Evolutionary conservation across 2,113 vertebrate genomes (phyloP), one percentile per base, ranked within the genome.

Genomic region (Pachycephala philippinensis): DNA sequence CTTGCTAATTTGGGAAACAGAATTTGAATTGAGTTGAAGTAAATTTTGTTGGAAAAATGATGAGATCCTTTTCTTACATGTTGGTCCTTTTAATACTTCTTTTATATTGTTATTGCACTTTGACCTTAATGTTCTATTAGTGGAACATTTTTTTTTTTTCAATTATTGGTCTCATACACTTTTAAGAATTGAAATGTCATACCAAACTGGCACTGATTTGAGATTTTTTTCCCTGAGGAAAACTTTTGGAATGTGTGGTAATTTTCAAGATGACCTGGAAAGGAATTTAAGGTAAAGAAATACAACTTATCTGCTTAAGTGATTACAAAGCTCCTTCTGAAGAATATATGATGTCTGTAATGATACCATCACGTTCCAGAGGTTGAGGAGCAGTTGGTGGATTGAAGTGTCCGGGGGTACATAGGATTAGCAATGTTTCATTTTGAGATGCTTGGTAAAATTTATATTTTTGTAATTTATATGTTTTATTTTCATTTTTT

Each of bases 361-460:
- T 14, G 40, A 60, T 28, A 16, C 10, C 24, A 22, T 78, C 49
- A 39, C 22, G 26, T 75, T 61, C 10, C 31, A 71, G 30, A 21
- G 45, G 52, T 13, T 70, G 10, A 70, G 22, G 13, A 80, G 37
- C 3, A 66, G 21, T 7, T 68, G 11, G 16, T 60, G 24, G 7
- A 16, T 84, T 87, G 33, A 78, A 75, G 6, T 52, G 35, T 63
- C 12, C 11, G 47, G 24, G 6, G 10, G 4, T 52, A 4, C 9
- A 37, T 3, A 22, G 9, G 1, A 2, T 49, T 74, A 77, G 4
- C 8, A 33, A 10, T 30, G 26, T 11, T 64, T 6, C 1, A 33
- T 71, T 89, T 81, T 82, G 13, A 82, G 33, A 39, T 70, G 10
- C 10, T 64, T 82, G 8, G 11, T 66, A 70, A 77, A 66, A 59